Evolutionary conservation across 1,140 invertebrate species (phyloP), one percentile per base, ranked within the genome.

Genomic region (Oedothorax gibbosus): DNA sequence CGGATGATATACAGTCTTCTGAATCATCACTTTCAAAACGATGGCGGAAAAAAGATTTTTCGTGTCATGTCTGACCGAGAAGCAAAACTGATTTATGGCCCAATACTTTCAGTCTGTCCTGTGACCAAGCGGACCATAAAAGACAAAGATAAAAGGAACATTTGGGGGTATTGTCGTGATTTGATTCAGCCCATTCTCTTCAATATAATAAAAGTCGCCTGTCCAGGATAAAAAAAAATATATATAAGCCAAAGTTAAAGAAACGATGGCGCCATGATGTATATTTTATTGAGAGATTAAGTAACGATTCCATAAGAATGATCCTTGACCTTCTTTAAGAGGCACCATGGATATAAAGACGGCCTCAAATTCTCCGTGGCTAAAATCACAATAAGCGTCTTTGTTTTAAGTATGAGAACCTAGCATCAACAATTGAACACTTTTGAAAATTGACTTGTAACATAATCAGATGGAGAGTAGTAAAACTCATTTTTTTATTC

Each of bases 261-360:
- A 20, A 66, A 62, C 50, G 64, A 62, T 20, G 80, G 69, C 68
- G 69, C 80, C 69, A 71, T 14, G 51, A 60, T 51, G 9, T 49
- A 51, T 9, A 14, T 21, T 49, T 71, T 71, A 71, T 82, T 62
- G 56, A 64, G n/a, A 72, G 68, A 82, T 82, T 71, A 73, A 82
- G 53, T 82, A 82, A 73, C 80, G 20, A 53, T 73, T 57, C 50
- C 20, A 18, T 21, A n/a, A 20, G 53, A 35, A 73, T 73, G 80
- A 60, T 73, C 80, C 80, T 82, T 82, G 80, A 82, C 60, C 80
- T 82, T 82, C 20, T 51, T 14, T 35, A 71, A 73, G 57, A 54
- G 18, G 66, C n/a, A 71, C 57, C 51, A 81, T n/a, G 53, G 71
- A 81, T 69, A 81, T 50, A 54, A 71, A 71, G 71, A 81, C 51